Evolutionary conservation across 1,140 invertebrate species (phyloP), one percentile per base, ranked within the genome.

Genomic region (Hesperophylax magnus): DNA sequence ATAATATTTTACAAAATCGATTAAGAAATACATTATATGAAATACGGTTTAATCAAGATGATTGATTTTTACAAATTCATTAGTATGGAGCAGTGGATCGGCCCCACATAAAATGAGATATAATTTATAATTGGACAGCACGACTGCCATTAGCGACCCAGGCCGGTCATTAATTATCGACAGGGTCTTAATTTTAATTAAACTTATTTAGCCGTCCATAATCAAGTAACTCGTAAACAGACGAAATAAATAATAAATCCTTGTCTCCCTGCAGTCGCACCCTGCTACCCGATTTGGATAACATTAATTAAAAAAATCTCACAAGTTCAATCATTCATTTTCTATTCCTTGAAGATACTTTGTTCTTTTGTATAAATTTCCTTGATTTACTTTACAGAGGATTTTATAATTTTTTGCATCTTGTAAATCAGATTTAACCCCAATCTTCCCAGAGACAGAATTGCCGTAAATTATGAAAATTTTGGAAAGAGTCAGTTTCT

Each of bases 151-250:
- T 83, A 81, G 79, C 76, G 79, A 83, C 79, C 77, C 78, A 60
- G 75, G 71, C 52, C 53, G 78, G 79, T 83, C 82, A 83, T 83
- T 83, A 83, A 81, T 83, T 83, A 83, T 83, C 82, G 79, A 83
- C 82, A 81, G 82, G 79, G 76, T 78, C 77, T 83, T 81, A 81
- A 81, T 81, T 83, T 81, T 81, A 83, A 83, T 83, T 83, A 83
- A 83, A 83, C 76, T 76, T 81, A 81, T 80, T 81, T 83, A 58
- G 77, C 79, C 82, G 71, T 81, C 77, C 82, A 81, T 79, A 83
- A 81, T 83, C 39, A 17, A 76, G 75, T 76, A 82, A 58, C 27
- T 60, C 72, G 24, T 31, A 75, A 75, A 75, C 31, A 72, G 69
- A 54, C 69, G 22, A n/a, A 54, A 53, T 72, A 27, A 72, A 72